A percentile compares a stretch with the other conserved stretches of the same genome.
phyloP scores from a whole-genome alignment of 2,888 invertebrate genomes.

The Meiosimyza decipiens region DNA sequence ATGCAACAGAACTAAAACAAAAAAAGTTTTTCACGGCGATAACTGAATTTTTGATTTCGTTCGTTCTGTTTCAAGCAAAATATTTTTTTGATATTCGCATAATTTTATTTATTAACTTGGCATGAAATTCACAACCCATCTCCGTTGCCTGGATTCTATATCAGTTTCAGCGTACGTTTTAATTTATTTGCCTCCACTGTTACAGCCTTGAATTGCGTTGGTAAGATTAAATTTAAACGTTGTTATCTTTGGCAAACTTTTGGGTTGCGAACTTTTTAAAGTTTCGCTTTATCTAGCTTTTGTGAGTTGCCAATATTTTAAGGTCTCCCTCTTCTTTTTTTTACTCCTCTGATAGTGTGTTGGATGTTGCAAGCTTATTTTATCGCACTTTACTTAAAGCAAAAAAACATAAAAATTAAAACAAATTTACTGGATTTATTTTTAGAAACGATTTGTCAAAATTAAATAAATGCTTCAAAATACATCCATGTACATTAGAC shows the following conservation, averaged over 20 bases:
- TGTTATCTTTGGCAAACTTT: slow-evolving; percentile 30
- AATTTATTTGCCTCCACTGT: slow-evolving; percentile 10
- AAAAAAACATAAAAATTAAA: too few relatives aligned
- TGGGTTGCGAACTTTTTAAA: slow-evolving; percentile 15
- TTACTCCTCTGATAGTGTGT: too few relatives aligned
- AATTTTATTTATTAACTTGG: slow-evolving; percentile 12
- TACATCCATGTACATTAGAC: too few relatives aligned
- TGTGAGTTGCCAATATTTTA: slow-evolving; percentile 11
- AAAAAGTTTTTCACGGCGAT: neutral
- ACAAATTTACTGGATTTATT: too few relatives aligned
- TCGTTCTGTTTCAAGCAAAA: slow-evolving; percentile 9
- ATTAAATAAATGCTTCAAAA: too few relatives aligned
- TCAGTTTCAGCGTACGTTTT: neutral
- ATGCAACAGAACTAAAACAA: neutral
- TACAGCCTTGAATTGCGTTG: neutral
- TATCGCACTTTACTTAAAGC: too few relatives aligned
- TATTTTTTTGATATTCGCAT: neutral
- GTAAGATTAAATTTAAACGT: slow-evolving; percentile 33
- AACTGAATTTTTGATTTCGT: slow-evolving; percentile 5
- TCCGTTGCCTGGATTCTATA: neutral
- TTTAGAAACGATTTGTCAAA: too few relatives aligned
- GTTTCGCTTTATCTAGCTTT: slow-evolving; percentile 19
- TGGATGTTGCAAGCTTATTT: too few relatives aligned
- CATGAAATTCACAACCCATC: neutral
- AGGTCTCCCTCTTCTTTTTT: neutral